Percentiles rank a stretch among this genome's conserved stretches.
Conservation (phyloP, 2,888 invertebrate species). For the Oasisia sp. region DNA sequence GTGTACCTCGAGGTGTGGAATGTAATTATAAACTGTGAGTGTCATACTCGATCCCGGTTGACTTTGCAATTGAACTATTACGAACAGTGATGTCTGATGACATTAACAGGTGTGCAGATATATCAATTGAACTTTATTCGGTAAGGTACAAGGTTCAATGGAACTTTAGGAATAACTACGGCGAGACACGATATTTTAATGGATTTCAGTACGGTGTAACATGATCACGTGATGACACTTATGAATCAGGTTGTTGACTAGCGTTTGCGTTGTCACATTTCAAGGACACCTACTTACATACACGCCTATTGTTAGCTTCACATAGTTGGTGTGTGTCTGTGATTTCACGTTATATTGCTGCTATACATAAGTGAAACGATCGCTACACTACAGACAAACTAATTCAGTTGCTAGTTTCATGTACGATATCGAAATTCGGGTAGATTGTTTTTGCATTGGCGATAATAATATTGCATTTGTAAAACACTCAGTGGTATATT, state of each 20-base stretch:
- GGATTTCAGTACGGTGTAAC: background rate
- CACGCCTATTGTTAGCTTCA: background rate
- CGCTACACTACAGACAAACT: background rate
- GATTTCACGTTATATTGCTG: background rate
- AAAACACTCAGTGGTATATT: too few species aligned
- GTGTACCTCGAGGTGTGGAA: background rate
- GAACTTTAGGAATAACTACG: background rate
- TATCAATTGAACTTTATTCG: background rate
- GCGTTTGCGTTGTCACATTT: background rate
- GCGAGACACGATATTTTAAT: background rate
- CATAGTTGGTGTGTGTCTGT: background rate
- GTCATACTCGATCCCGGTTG: background rate
- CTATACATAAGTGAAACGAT: background rate
- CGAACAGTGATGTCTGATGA: background rate
- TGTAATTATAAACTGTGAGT: background rate
- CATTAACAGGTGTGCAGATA: background rate
- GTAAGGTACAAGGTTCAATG: background rate
- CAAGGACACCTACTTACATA: background rate
- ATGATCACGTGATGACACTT: background rate
- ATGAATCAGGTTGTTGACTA: background rate
- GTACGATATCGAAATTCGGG: background rate
- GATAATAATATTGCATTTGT: too few species aligned
- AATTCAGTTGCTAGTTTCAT: background rate
- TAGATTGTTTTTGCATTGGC: background rate
- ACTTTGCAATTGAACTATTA: background rate